A percentile compares a stretch with the other conserved stretches of the same genome.
These are phyloP conservation scores for Poeciliopsis infans DNA, from an alignment of 2,797 vertebrate species.

Conservation along the genomic window DNA sequence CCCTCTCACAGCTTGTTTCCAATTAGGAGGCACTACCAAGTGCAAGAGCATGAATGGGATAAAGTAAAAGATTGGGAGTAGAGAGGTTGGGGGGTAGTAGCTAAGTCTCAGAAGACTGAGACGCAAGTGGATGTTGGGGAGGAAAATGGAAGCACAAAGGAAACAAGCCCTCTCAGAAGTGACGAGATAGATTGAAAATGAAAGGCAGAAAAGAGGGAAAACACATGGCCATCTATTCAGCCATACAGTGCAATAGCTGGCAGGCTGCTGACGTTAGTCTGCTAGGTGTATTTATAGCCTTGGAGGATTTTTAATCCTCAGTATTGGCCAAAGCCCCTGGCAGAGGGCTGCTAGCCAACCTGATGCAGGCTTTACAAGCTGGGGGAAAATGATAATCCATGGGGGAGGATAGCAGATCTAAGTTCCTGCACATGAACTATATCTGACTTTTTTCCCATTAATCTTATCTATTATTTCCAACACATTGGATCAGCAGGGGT, in stretches of 20 bases:
- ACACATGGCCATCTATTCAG: constrained; percentile 52
- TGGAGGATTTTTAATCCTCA: constrained; percentile 77
- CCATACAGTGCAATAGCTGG: constrained; percentile 61
- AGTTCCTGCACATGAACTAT: constrained; percentile 55
- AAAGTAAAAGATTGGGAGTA: constrained; percentile 31
- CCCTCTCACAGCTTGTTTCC: constrained; percentile 77
- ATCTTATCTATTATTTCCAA: constrained; percentile 11
- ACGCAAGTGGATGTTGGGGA: constrained; percentile 45
- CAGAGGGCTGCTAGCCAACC: constrained; percentile 71
- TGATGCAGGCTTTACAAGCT: constrained; percentile 65
- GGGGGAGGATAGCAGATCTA: constrained; percentile 49
- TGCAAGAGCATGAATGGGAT: constrained; percentile 54
- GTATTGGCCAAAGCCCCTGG: constrained; percentile 75
- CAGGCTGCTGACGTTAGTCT: constrained; percentile 71
- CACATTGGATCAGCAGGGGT: background rate
- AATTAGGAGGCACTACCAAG: constrained; percentile 80
- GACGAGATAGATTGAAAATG: constrained; percentile 37
- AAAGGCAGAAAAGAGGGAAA: constrained; percentile 32
- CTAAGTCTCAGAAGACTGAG: constrained; percentile 36
- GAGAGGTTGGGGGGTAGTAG: constrained; percentile 2
- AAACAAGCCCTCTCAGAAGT: constrained; percentile 24
- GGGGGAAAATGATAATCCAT: constrained; percentile 60
- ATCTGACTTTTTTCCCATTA: constrained; percentile 15
- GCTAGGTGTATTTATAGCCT: constrained; percentile 83
- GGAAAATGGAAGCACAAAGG: constrained; percentile 34